Base-by-base conservation (phyloP, 2,113 vertebrate species). In the Propithecus coquereli region DNA sequence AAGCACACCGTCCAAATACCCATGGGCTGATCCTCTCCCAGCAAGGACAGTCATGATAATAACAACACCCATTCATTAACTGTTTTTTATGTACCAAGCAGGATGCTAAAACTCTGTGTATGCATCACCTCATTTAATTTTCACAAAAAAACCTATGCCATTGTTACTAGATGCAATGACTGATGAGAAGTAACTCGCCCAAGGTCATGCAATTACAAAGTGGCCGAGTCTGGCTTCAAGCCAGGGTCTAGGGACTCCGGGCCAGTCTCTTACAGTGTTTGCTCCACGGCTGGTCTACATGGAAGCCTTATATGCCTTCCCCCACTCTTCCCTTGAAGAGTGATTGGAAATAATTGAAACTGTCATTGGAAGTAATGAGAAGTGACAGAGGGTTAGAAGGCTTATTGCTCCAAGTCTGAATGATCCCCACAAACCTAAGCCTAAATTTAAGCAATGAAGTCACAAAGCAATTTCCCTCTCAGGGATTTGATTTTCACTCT, bases 381-480 rank as follows among this genome's bases (percentile, higher is more conserved):
- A 98, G 98, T 98, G 98, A 99, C 98, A 99, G 98, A 97, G 97
- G 98, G 98, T 97, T 98, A 97, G 96, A 82, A 98, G 98, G 96
- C 98, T 95, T 97, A 98, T 97, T 68, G 98, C 98, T 98, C 97
- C 92, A 14, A 98, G 98, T 98, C 96, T 97, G 71, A 98, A 98
- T 66, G 20, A 98, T 96, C 91, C 94, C 97, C 8, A 61, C 97
- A 97, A 98, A 98, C 95, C 91, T 97, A 98, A 97, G 94, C 98
- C 98, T 98, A 98, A 98, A 98, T 98, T 98, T 99, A 98, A 98
- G 98, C 98, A 98, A 98, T 97, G 98, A 98, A 98, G 97, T 98
- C 98, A 98, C 91, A 98, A 98, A 98, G 97, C 97, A 96, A 98
- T 98, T 97, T 98, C 97, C 97, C 97, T 98, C 94, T 92, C 94